A percentile compares a stretch with the other conserved stretches of the same genome.
phyloP scores from a whole-genome alignment of 1,140 invertebrate species.

The Globodera rostochiensis region DNA sequence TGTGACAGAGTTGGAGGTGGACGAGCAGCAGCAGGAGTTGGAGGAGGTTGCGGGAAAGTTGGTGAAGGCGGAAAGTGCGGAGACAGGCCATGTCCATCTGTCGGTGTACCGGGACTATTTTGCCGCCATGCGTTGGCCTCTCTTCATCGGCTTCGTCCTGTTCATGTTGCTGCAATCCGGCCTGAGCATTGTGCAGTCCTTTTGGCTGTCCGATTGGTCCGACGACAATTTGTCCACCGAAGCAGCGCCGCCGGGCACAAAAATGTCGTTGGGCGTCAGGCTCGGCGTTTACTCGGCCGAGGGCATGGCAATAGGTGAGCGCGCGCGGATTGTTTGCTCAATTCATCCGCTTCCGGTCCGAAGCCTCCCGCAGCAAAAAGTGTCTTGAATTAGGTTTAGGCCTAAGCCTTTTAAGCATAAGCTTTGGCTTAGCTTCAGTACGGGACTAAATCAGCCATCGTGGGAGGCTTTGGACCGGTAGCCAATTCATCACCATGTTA shows the following conservation, averaged over 20 bases:
- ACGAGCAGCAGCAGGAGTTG: not conserved
- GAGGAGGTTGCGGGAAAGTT: constrained; percentile 5
- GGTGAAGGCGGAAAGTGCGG: constrained; percentile 53
- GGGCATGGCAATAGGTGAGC: constrained; percentile 15
- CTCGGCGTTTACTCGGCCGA: constrained; percentile 18
- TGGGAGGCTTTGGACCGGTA: not conserved
- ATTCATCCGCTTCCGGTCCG: not conserved
- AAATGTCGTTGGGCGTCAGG: constrained; percentile 10
- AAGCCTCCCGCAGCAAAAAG: not conserved
- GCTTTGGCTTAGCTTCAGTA: too few species aligned
- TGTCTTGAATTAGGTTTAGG: not conserved
- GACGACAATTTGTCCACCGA: constrained; percentile 50
- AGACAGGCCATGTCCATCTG: constrained; percentile 61
- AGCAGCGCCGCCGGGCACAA: not conserved
- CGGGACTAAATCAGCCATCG: too few species aligned
- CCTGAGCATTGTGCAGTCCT: constrained; percentile 50
- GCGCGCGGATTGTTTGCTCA: too few species aligned
- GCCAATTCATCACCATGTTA: not conserved
- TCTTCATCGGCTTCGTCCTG: constrained; percentile 38
- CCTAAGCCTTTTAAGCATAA: too few species aligned
- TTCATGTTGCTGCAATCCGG: constrained; percentile 54
- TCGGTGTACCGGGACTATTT: constrained; percentile 65
- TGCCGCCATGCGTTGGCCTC: constrained; percentile 56
- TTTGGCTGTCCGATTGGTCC: constrained; percentile 66
- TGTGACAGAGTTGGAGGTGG: not conserved